phyloP scores from a whole-genome alignment of 2,113 vertebrate genomes.

The Oryzias javanicus region DNA sequence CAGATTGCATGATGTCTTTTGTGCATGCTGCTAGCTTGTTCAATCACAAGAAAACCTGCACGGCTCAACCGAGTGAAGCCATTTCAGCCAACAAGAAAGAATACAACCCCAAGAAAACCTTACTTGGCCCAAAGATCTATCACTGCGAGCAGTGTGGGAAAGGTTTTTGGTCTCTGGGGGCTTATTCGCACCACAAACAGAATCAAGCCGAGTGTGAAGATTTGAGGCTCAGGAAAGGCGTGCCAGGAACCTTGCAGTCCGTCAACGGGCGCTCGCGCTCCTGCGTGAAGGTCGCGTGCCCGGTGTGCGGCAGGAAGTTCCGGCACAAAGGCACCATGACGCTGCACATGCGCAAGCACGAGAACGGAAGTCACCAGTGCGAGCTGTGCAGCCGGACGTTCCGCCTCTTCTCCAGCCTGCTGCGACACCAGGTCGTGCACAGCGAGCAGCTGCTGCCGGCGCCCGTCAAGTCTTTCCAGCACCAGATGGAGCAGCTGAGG shows the following conservation, averaged over 20 bases:
- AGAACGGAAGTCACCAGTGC: slow-evolving; percentile 72
- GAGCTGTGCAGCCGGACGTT: slow-evolving; percentile 75
- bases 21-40: slow-evolving; percentile 59
- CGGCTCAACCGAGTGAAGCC: slow-evolving; percentile 38
- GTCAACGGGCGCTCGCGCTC: slow-evolving; percentile 53
- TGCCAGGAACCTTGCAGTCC: slow-evolving; percentile 23
- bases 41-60: slow-evolving; percentile 66
- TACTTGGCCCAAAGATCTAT: slow-evolving; percentile 77
- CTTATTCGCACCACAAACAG: slow-evolving; percentile 78
- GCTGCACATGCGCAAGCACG: slow-evolving; percentile 72
- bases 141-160: slow-evolving; percentile 79
- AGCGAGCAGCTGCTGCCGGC: slow-evolving; percentile 58
- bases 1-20: slow-evolving; percentile 66
- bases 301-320: slow-evolving; percentile 71
- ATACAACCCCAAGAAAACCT: slow-evolving; percentile 80
- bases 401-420: slow-evolving; percentile 75
- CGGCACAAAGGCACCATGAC: slow-evolving; percentile 70
- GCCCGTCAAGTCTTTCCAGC: slow-evolving; percentile 75
- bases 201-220: slow-evolving; percentile 62
- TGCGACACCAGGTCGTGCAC: slow-evolving; percentile 76
- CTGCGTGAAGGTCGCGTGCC: slow-evolving; percentile 58
- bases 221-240: slow-evolving; percentile 48
- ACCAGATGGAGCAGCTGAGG: slow-evolving; percentile 76
- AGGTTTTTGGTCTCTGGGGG: slow-evolving; percentile 80
- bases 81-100: slow-evolving; percentile 42